phyloP scores from a whole-genome alignment of 1,140 invertebrate species.

The Drosophila ambigua region DNA sequence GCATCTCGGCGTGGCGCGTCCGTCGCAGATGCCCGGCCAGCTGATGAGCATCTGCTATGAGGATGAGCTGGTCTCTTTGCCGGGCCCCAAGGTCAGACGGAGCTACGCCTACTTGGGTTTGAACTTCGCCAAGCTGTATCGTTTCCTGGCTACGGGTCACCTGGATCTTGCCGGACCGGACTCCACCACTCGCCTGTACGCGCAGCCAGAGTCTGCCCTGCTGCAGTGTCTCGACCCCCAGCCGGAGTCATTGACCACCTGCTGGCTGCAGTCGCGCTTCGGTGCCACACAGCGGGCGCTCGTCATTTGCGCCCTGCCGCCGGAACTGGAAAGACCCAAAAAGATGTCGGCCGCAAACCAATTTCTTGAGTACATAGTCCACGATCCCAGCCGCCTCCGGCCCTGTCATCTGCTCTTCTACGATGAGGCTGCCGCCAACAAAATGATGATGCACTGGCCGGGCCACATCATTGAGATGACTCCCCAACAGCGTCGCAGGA shows the following conservation, averaged over 20 bases:
- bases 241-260: background rate
- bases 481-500: too few species aligned
- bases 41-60: slow-evolving; percentile 34
- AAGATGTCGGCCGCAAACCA: background rate
- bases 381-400: background rate
- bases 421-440: slow-evolving; percentile 4
- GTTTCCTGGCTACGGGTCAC: slow-evolving; percentile 25
- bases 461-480: slow-evolving; percentile 5
- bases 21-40: slow-evolving; percentile 5
- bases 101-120: slow-evolving; percentile 29
- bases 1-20: slow-evolving; percentile 4
- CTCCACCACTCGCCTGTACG: slow-evolving; percentile 19
- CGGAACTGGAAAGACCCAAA: background rate
- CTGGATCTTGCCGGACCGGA: slow-evolving; percentile 5
- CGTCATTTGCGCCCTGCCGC: slow-evolving; percentile 23
- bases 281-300: slow-evolving; percentile 19
- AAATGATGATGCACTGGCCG: slow-evolving; percentile 7
- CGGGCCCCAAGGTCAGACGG: background rate
- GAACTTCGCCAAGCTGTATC: slow-evolving; percentile 26
- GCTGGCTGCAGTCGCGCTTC: slow-evolving; percentile 29
- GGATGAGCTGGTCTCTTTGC: background rate
- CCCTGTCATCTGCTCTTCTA: slow-evolving; percentile 20
- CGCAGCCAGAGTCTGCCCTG: slow-evolving; percentile 21
- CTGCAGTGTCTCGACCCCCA: slow-evolving; percentile 7
- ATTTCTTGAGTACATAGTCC: slow-evolving; percentile 15